Conservation (phyloP, 2,888 invertebrate genomes). For the Cyclophora punctaria region DNA sequence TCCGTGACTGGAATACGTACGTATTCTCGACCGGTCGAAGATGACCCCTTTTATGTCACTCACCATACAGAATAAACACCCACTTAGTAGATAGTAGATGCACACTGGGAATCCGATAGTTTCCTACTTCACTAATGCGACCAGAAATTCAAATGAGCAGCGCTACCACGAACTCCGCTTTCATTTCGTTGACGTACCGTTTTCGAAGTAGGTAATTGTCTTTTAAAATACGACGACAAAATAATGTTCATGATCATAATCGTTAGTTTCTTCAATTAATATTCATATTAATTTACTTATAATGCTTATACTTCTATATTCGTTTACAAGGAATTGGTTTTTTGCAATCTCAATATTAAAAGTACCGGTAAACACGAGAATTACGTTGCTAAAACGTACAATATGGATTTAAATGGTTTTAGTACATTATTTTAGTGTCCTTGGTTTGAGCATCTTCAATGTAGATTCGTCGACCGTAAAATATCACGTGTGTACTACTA, state of each 20-base stretch:
- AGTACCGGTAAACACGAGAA: too few species aligned
- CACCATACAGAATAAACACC: conserved; percentile 31
- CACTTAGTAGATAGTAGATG: conserved; percentile 21
- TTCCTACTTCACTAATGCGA: conserved; percentile 31
- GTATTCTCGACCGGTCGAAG: conserved; percentile 52
- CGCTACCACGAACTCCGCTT: conserved; percentile 12
- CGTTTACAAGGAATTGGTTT: too few species aligned
- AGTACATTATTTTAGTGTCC: conserved; percentile 39
- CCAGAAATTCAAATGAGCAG: conserved; percentile 44
- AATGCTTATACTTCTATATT: too few species aligned
- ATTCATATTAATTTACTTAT: not conserved
- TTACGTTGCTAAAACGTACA: conserved; percentile 21
- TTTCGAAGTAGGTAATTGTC: too few species aligned
- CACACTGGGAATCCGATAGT: conserved; percentile 31
- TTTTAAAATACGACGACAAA: too few species aligned
- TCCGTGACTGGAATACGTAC: conserved; percentile 55
- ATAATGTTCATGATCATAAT: not conserved
- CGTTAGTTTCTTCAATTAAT: conserved; percentile 3
- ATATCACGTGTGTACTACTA: conserved; percentile 37
- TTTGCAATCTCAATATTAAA: too few species aligned
- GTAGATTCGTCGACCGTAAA: conserved; percentile 46
- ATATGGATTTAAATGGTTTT: conserved; percentile 30
- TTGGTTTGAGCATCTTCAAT: conserved; percentile 50
- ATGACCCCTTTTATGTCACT: conserved; percentile 44
- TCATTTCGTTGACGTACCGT: too few species aligned